Base-by-base conservation (phyloP, 2,113 vertebrate genomes). In the Anguilla rostrata region DNA sequence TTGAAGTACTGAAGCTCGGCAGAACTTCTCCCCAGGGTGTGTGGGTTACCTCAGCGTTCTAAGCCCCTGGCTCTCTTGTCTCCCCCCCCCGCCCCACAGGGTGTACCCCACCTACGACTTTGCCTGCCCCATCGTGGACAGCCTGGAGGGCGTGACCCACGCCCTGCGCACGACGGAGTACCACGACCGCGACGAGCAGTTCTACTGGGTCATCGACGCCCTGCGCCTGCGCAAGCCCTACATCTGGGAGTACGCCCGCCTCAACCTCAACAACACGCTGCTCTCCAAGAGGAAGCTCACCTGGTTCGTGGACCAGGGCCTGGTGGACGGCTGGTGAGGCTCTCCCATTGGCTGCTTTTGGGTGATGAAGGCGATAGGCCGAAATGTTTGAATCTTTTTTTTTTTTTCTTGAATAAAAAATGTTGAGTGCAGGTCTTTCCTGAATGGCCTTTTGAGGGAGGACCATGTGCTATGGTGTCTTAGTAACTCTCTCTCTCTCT, bases 231-330 rank as follows among this genome's bases (percentile, higher is more conserved):
- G 98, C 78, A 99, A 97, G 78, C 98, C 98, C 0, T 96, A 98
- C 84, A 97, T 99, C 91, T 99, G 98, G 98, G 98, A 99, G 89
- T 99, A 99, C 5, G 96, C 98, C 86, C 94, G 98, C 34, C 96
- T 99, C 87, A 99, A 99, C 93, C 98, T 99, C 88, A 99, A 99
- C 93, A 99, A 99, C 94, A 99, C 98, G 0, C 95, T 99, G 86
- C 94, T 99, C 0, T 99, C 98, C 53, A 99, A 99, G 94, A 97
- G 98, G 89, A 99, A 98, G 83, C 98, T 99, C 84, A 99, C 98
- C 0, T 99, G 98, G 98, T 99, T 99, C 88, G 98, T 99, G 60
- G 96, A 99, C 0, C 97, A 99, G 93, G 98, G 98, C 81, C 97
- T 98, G n/a, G 98, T 99, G 3, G 98, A 99, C 26, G 98, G 98